phyloP scores from a whole-genome alignment of 2,888 invertebrate genomes.

The Ophraella communa region DNA sequence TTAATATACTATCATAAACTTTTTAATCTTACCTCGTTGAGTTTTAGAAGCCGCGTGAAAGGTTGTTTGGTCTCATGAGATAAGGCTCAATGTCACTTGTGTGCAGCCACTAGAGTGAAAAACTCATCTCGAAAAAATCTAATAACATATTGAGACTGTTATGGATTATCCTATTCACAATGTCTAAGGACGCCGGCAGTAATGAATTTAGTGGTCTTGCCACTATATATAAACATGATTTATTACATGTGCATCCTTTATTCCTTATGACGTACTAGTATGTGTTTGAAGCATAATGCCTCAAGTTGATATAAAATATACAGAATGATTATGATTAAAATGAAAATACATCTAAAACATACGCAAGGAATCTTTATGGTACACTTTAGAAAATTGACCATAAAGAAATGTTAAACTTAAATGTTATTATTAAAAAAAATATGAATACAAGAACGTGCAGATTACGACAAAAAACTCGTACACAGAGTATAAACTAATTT shows the following conservation, averaged over 20 bases:
- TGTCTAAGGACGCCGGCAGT: slow-evolving; percentile 26
- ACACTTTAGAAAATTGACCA: too few species aligned
- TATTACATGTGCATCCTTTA: slow-evolving; percentile 6
- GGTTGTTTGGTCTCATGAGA: slow-evolving; percentile 47
- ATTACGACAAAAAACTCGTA: too few species aligned
- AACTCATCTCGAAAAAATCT: slow-evolving; percentile 44
- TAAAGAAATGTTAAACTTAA: too few species aligned
- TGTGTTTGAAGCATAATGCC: neutral
- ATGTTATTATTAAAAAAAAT: too few species aligned
- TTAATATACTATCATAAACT: slow-evolving; percentile 13
- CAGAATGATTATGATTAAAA: neutral
- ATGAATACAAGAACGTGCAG: too few species aligned
- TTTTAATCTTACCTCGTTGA: slow-evolving; percentile 32
- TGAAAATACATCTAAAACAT: too few species aligned
- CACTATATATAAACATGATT: slow-evolving; percentile 20
- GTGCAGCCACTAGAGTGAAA: slow-evolving; percentile 48
- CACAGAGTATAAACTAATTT: too few species aligned
- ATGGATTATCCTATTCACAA: slow-evolving; percentile 36
- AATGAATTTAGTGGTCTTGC: slow-evolving; percentile 33
- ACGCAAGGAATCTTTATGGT: too few species aligned
- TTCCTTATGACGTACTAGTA: slow-evolving; percentile 10
- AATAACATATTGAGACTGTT: slow-evolving; percentile 38
- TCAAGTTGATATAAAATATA: neutral
- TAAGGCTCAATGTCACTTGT: slow-evolving; percentile 46
- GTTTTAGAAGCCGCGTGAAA: slow-evolving; percentile 19